These are phyloP conservation scores for Trichoplusia ni DNA, from an alignment of 1,140 invertebrate genomes.

Conservation along the genomic window DNA sequence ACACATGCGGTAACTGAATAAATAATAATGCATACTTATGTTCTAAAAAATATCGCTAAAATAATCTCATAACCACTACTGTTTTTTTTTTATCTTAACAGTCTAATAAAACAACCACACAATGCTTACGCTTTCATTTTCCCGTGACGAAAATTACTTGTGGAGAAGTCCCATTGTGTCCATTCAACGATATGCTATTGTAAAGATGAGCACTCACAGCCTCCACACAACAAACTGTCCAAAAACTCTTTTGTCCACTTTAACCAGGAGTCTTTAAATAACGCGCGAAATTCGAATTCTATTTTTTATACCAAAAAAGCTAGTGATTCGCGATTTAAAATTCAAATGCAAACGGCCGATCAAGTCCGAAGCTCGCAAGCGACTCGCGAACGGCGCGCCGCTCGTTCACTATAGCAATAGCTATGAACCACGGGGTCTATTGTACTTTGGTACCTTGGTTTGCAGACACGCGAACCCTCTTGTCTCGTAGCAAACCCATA, in stretches of 20 bases:
- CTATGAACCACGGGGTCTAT: slow-evolving; percentile 67
- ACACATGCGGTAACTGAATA: too few species aligned
- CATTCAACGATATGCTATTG: slow-evolving; percentile 49
- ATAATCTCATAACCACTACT: slow-evolving; percentile 13
- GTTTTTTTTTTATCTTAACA: too few species aligned
- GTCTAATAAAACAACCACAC: slow-evolving; percentile 38
- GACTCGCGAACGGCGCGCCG: slow-evolving; percentile 63
- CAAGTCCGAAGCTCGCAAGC: slow-evolving; percentile 70
- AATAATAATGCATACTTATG: too few species aligned
- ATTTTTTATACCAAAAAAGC: slow-evolving; percentile 28
- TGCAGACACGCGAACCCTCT: slow-evolving; percentile 74
- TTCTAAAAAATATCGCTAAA: slow-evolving; percentile 9
- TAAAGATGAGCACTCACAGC: slow-evolving; percentile 55
- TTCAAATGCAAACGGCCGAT: slow-evolving; percentile 68
- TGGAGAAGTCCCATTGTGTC: slow-evolving; percentile 62
- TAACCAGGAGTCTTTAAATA: neutral
- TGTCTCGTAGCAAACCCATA: slow-evolving; percentile 52
- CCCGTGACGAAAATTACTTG: slow-evolving; percentile 63
- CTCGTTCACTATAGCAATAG: slow-evolving; percentile 55
- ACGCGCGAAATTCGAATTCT: slow-evolving; percentile 23
- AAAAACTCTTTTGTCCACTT: slow-evolving; percentile 16
- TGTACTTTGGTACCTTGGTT: slow-evolving; percentile 59
- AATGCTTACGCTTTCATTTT: slow-evolving; percentile 79
- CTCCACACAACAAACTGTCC: slow-evolving; percentile 41
- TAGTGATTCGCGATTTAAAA: slow-evolving; percentile 49